Conservation (phyloP, 2,113 vertebrate species). For the Mobula birostris region DNA sequence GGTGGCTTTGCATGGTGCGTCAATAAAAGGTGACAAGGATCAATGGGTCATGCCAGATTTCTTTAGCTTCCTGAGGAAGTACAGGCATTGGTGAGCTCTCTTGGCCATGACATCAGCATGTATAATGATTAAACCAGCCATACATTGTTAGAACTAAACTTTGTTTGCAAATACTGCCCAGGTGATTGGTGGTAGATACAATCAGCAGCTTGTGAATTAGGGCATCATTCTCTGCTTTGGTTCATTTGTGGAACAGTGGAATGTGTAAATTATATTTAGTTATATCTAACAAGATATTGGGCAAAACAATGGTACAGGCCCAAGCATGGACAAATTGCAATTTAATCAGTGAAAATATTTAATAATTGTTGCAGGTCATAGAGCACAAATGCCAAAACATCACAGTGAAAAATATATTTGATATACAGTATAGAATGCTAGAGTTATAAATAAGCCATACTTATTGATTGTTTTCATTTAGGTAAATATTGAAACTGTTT, state of each 20-base stretch:
- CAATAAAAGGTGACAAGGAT: no score
- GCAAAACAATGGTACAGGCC: neutral
- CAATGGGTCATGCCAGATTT: no score
- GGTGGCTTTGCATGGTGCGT: no score
- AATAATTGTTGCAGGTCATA: neutral
- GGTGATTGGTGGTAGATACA: neutral
- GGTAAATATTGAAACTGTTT: neutral
- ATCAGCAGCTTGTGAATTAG: neutral
- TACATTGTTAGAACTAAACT: neutral
- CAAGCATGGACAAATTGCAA: neutral
- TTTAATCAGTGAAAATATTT: neutral
- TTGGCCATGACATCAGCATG: no score
- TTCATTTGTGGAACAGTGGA: neutral
- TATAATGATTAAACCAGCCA: neutral
- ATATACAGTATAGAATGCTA: neutral
- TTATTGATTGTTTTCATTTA: neutral
- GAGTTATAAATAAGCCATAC: slow-evolving; percentile 30
- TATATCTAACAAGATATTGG: slow-evolving; percentile 9
- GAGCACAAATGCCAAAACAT: neutral
- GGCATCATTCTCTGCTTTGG: neutral
- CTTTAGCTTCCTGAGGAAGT: no score
- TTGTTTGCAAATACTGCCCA: neutral
- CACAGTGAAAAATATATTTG: neutral
- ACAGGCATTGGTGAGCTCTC: no score
- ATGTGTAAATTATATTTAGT: neutral